These are phyloP conservation scores for Coracopsis vasa DNA, from an alignment of 2,113 vertebrate species.

Conservation along the genomic window DNA sequence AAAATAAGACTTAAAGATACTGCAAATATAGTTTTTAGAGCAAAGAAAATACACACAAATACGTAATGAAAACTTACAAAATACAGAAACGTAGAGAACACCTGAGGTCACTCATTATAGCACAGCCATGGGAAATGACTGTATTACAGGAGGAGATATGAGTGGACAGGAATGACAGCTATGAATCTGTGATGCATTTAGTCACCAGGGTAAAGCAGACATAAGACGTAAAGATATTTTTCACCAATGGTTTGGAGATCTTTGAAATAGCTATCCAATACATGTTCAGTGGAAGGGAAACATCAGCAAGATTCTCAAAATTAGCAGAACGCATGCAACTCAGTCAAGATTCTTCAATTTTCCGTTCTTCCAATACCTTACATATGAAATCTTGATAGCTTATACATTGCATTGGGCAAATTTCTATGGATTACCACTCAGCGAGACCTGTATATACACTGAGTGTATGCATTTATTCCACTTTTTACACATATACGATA, in stretches of 20 bases:
- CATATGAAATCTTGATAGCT: not conserved
- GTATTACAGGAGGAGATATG: not conserved
- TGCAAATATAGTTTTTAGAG: not conserved
- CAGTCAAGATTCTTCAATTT: not conserved
- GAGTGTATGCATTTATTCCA: not conserved
- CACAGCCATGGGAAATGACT: not conserved
- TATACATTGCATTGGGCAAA: not conserved
- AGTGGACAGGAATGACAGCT: not conserved
- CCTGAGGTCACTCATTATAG: not conserved
- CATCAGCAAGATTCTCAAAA: not conserved
- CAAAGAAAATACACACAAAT: not conserved
- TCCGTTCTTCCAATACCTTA: not conserved
- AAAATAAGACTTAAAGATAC: not conserved
- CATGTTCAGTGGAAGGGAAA: not conserved
- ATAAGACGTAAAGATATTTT: not conserved
- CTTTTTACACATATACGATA: not conserved
- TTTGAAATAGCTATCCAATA: not conserved
- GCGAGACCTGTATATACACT: not conserved
- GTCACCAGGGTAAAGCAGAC: not conserved
- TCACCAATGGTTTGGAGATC: not conserved
- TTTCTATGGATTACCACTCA: not conserved
- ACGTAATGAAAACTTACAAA: not conserved
- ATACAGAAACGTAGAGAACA: not conserved
- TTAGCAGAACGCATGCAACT: not conserved
- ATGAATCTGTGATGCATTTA: not conserved